A percentile compares a stretch with the other conserved stretches of the same genome.
Conservation (phyloP, 2,113 vertebrate genomes). For the Rafetus swinhoei region DNA sequence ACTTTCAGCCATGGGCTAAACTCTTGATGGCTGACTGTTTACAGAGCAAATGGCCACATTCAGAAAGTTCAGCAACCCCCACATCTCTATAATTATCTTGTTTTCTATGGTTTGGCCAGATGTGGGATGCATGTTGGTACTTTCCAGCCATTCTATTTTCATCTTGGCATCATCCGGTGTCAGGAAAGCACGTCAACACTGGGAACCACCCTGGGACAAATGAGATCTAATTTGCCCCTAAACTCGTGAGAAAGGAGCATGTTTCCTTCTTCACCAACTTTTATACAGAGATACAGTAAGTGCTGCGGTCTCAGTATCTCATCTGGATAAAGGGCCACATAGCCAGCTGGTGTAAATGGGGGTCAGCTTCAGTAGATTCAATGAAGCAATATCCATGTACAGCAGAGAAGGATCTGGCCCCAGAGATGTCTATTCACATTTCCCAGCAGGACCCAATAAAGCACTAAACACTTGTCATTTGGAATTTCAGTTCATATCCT, state of each 20-base stretch:
- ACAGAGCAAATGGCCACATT: slow-evolving; percentile 51
- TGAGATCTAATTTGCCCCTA: slow-evolving; percentile 30
- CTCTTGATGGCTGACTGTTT: slow-evolving; percentile 21
- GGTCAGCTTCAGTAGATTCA: not conserved
- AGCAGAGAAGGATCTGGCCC: not conserved
- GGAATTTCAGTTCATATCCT: not conserved
- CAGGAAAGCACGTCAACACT: slow-evolving; percentile 45
- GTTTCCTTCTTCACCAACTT: slow-evolving; percentile 4
- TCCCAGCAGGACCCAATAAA: slow-evolving; percentile 59
- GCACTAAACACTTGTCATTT: slow-evolving; percentile 46
- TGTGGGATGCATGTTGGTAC: not conserved
- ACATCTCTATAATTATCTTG: slow-evolving; percentile 65
- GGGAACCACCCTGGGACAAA: slow-evolving; percentile 35
- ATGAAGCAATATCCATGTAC: not conserved
- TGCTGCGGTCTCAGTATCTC: not conserved
- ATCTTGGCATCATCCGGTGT: slow-evolving; percentile 15
- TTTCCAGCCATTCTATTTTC: slow-evolving; percentile 65
- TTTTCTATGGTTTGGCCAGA: slow-evolving; percentile 51
- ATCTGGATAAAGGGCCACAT: not conserved
- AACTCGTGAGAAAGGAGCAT: not conserved
- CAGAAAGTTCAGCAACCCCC: slow-evolving; percentile 53
- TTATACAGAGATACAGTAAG: not conserved
- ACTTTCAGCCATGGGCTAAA: slow-evolving; percentile 1
- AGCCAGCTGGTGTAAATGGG: not conserved
- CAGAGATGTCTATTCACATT: slow-evolving; percentile 10